Evolutionary conservation across 92 coral and sea anemone genomes (phyloP), one percentile per base, ranked within the genome.

Genomic region (Palythoa grandiflora): DNA sequence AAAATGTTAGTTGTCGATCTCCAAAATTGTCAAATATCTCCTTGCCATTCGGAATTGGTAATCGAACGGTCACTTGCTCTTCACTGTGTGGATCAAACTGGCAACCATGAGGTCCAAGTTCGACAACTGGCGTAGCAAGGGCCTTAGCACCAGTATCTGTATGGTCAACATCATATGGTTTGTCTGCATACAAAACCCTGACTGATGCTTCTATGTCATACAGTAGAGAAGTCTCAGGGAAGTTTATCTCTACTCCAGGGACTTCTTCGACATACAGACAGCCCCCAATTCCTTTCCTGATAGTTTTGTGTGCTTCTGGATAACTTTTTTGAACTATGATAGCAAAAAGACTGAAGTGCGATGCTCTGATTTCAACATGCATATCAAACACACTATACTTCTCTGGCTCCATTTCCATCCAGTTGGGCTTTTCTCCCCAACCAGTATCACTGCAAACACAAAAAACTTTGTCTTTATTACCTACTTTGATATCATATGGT

Each of bases 21-120:
- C 95, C 96, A 84, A 78, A 97, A 71, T 87, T 84, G 76, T 92
- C 92, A 53, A 88, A 85, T 44, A 97, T 97, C 78, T 92, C 94
- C 73, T 91, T 92, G 17, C 96, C 99, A 86, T 90, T 72, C 10
- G 99, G 99, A 9, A 97, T 77, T 1, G 99, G 99, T 37, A 97
- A 91, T 19, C 98, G 94, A 19, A 97, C 98, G 16, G 95, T 93
- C 85, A 97, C 99, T 74, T 83, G 91, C 54, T 97, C 98, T 1
- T 76, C 66, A 59, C 94, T 93, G 54, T 87, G 78, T 4, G 91
- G 90, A 84, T 95, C 87, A 87, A 95, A 97, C 80, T 93, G 84
- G 75, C 98, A 94, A 5, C 98, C 98, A 89, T 96, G 96, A 17
- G 99, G 99, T 1, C 99, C 98, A 36, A 97, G 88, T 36, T 95